Conservation (phyloP, 1,140 invertebrate species). For the Heterodera carotae region DNA sequence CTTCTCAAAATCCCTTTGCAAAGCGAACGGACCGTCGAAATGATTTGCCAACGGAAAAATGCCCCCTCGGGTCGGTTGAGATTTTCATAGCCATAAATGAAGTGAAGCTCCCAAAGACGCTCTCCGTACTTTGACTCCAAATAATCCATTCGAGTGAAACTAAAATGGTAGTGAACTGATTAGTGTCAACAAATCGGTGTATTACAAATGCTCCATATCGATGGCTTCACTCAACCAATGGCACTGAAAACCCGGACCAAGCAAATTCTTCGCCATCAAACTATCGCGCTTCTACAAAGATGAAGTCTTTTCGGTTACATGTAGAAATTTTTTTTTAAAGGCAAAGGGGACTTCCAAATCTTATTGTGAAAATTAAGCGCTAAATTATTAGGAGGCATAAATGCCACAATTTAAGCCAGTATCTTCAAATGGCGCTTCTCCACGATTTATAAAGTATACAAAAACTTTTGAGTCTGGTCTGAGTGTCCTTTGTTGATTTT, state of each 20-base stretch:
- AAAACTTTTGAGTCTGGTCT: no score
- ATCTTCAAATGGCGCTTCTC: no score
- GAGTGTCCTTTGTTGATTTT: no score
- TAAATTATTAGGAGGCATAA: no score
- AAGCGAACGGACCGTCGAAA: neutral
- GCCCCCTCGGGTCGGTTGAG: neutral
- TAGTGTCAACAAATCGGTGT: neutral
- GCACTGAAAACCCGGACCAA: neutral
- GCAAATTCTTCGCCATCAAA: neutral
- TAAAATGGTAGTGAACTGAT: neutral
- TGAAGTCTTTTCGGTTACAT: no score
- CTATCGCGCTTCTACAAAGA: neutral
- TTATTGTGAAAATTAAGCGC: no score
- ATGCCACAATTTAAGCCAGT: no score
- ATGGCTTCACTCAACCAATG: neutral
- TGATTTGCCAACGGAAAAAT: constrained; percentile 22
- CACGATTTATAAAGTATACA: no score
- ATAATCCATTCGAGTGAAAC: constrained; percentile 16
- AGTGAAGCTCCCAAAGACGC: constrained; percentile 14
- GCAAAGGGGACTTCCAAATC: no score
- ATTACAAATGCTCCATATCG: constrained; percentile 14
- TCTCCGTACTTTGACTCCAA: constrained; percentile 23
- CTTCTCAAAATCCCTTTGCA: neutral
- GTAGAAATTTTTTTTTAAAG: no score
- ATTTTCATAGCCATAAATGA: constrained; percentile 14